A percentile compares a stretch with the other conserved stretches of the same genome.
phyloP scores from a whole-genome alignment of 2,113 vertebrate species.

The Cryptomyrus ogoouensis region DNA sequence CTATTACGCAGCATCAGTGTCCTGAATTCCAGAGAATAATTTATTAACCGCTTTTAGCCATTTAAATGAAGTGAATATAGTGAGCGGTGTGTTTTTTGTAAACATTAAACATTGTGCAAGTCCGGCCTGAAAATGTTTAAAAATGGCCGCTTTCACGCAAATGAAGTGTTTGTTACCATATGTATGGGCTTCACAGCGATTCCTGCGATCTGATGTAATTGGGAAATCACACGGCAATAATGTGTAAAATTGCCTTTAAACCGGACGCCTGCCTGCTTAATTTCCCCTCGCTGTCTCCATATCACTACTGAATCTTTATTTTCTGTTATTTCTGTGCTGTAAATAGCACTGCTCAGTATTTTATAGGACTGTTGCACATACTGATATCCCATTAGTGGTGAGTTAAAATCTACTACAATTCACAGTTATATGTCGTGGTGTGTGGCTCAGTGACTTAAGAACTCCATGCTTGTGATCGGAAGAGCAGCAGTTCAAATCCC shows the following conservation, averaged over 20 bases:
- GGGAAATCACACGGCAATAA: not conserved
- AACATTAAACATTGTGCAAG: not conserved
- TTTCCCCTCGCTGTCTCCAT: not conserved
- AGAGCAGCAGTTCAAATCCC: not conserved
- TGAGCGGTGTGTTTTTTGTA: not conserved
- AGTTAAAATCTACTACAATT: not conserved
- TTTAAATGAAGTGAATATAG: not conserved
- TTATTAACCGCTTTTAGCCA: not conserved
- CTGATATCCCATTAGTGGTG: not conserved
- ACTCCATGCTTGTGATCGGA: not conserved
- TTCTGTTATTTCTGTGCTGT: not conserved
- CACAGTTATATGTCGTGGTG: not conserved
- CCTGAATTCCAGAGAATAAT: not conserved
- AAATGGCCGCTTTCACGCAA: not conserved
- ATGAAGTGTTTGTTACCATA: conserved; percentile 2
- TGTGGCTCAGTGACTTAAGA: not conserved
- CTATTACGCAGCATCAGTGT: not conserved
- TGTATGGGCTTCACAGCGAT: not conserved
- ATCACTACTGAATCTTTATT: not conserved
- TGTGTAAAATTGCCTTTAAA: not conserved
- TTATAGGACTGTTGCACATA: not conserved
- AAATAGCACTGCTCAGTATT: not conserved
- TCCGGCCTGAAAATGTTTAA: not conserved
- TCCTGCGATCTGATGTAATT: not conserved
- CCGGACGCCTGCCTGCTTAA: not conserved